Evolutionary conservation across 2,888 invertebrate genomes (phyloP).

Genomic region (Troilus luridus): DNA sequence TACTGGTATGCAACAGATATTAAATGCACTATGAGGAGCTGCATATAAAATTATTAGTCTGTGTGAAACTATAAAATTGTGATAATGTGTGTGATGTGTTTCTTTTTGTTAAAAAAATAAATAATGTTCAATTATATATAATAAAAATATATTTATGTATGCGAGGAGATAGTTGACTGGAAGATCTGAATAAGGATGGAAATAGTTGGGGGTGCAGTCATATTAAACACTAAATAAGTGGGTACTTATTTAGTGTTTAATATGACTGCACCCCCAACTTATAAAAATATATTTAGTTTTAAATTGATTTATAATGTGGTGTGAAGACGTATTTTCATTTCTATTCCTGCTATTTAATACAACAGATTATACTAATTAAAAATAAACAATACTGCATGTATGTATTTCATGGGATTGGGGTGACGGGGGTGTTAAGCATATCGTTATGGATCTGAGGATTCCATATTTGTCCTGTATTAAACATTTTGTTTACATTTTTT

Average conservation of each 20-base stretch:
- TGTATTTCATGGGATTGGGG: neutral
- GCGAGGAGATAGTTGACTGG: too few relatives aligned
- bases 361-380: neutral
- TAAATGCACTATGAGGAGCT: too few relatives aligned
- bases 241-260: too few relatives aligned
- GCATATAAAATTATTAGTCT: too few relatives aligned
- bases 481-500: neutral
- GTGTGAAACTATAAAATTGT: too few relatives aligned
- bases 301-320: neutral
- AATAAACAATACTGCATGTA: neutral
- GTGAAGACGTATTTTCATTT: neutral
- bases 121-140: too few relatives aligned
- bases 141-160: neutral
- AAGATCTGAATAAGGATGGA: too few relatives aligned
- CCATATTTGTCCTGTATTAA: neutral
- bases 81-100: too few relatives aligned
- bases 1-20: too few relatives aligned
- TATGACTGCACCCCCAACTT: neutral
- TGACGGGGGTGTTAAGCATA: neutral
- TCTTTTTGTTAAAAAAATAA: too few relatives aligned
- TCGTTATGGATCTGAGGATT: neutral
- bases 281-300: neutral
- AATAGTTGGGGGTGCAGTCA: too few relatives aligned
- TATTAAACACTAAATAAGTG: too few relatives aligned
- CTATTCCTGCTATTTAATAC: neutral